Conservation (phyloP, 2,888 invertebrate species). For the Cryptus armator region DNA sequence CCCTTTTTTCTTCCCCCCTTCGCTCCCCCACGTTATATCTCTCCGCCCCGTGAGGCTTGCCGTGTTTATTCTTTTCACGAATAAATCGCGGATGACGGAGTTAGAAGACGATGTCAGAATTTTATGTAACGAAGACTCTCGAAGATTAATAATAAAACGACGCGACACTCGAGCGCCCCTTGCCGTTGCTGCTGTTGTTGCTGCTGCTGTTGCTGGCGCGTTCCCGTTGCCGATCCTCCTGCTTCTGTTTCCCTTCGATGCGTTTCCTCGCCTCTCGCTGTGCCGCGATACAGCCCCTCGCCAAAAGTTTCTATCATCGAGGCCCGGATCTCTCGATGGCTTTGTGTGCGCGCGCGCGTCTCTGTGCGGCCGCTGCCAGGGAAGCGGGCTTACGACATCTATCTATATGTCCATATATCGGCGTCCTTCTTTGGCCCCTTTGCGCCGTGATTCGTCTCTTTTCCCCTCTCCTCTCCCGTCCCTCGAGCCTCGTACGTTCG, state of each 20-base stretch:
- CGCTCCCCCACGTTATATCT: conserved; percentile 42
- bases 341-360: neutral
- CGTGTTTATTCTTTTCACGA: conserved; percentile 65
- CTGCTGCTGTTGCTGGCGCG: conserved; percentile 35
- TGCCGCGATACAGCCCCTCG: conserved; percentile 22
- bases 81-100: conserved; percentile 58
- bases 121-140: conserved; percentile 51
- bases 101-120: conserved; percentile 57
- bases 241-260: conserved; percentile 54
- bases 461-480: neutral
- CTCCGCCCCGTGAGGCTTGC: conserved; percentile 32
- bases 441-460: conserved; percentile 27
- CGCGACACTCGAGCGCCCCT: conserved; percentile 71
- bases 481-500: neutral
- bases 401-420: neutral
- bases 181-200: conserved; percentile 45
- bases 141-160: conserved; percentile 65
- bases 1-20: conserved; percentile 57
- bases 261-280: conserved; percentile 53
- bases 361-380: neutral
- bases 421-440: neutral
- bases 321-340: conserved; percentile 14
- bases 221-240: conserved; percentile 56
- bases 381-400: neutral
- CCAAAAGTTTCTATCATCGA: conserved; percentile 48